A percentile compares a stretch with the other conserved stretches of the same genome.
These are phyloP conservation scores for Ivindomyrus marchei DNA, from an alignment of 2,113 vertebrate genomes.

Conservation along the genomic window DNA sequence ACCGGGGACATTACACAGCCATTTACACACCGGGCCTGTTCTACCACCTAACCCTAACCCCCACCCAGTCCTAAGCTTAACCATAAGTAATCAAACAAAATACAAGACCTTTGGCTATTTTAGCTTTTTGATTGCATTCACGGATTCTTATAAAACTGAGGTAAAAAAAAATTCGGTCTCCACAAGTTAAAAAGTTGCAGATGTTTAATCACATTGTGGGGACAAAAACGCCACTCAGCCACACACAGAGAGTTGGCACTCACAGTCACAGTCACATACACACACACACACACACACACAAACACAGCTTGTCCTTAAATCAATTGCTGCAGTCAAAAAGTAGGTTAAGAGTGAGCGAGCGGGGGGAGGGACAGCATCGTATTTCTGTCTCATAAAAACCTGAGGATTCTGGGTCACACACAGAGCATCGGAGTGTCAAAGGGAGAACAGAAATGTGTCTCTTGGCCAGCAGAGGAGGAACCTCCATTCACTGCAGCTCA, in stretches of 20 bases:
- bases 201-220: neutral
- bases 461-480: neutral
- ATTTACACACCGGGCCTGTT: neutral
- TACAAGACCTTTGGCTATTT: neutral
- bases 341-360: neutral
- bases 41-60: neutral
- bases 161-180: too few relatives aligned
- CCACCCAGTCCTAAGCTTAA: neutral
- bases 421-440: neutral
- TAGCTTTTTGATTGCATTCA: neutral
- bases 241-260: neutral
- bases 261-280: neutral
- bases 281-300: neutral
- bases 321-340: neutral
- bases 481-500: neutral
- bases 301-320: neutral
- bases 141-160: neutral
- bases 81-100: neutral
- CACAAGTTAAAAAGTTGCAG: neutral
- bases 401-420: constrained; percentile 12
- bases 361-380: neutral
- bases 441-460: neutral
- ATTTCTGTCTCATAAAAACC: neutral
- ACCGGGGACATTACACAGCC: neutral
- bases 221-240: neutral